Conservation (phyloP, 2,113 vertebrate genomes). For the Dascyllus trimaculatus region DNA sequence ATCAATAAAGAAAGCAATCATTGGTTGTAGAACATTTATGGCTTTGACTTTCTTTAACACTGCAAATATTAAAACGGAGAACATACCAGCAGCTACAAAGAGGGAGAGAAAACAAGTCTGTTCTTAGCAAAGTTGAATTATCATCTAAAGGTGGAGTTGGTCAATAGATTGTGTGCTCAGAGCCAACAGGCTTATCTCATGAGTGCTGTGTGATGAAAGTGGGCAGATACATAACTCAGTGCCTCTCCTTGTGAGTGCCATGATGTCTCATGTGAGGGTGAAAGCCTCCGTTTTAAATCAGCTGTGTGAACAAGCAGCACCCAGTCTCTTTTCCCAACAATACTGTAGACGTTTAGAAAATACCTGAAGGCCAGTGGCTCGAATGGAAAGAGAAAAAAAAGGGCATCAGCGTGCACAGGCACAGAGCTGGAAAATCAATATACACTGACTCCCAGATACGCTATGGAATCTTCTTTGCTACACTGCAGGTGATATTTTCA, state of each 20-base stretch:
- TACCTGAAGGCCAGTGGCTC: slow-evolving; percentile 50
- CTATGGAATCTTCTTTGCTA: slow-evolving; percentile 39
- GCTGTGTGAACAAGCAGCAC: slow-evolving; percentile 45
- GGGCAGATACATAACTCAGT: slow-evolving; percentile 32
- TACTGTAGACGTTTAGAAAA: slow-evolving; percentile 31
- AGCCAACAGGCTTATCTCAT: slow-evolving; percentile 42
- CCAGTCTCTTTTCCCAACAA: slow-evolving; percentile 28
- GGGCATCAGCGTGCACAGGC: slow-evolving; percentile 28
- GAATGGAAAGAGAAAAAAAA: slow-evolving; percentile 8
- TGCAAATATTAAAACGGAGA: background rate
- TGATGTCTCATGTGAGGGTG: slow-evolving; percentile 32
- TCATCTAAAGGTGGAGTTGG: slow-evolving; percentile 37
- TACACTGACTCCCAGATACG: slow-evolving; percentile 33
- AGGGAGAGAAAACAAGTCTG: slow-evolving; percentile 19
- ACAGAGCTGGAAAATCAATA: slow-evolving; percentile 64
- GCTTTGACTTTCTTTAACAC: no score
- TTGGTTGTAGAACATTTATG: background rate
- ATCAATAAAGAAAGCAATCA: background rate
- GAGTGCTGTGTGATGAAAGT: slow-evolving; percentile 43
- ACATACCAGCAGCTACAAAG: background rate
- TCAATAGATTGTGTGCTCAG: slow-evolving; percentile 18
- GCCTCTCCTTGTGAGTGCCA: slow-evolving; percentile 21
- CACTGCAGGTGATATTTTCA: slow-evolving; percentile 54
- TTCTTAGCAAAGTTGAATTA: slow-evolving; percentile 18
- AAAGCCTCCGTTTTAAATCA: slow-evolving; percentile 21